phyloP scores from a whole-genome alignment of 1,140 invertebrate species.

The Zaprionus tsacasi region DNA sequence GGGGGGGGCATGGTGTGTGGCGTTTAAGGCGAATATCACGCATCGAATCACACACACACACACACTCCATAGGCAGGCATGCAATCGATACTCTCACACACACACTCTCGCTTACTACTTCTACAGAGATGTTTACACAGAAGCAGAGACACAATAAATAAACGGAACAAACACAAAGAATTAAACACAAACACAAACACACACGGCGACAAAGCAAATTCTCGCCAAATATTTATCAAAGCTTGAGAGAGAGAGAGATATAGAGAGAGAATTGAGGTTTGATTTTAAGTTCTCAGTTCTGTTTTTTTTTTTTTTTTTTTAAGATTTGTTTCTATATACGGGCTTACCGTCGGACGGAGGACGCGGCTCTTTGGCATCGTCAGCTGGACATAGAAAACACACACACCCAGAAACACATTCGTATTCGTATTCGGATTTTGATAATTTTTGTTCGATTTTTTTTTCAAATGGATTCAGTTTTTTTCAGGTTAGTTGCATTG shows the following conservation, averaged over 20 bases:
- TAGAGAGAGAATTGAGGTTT: conserved; percentile 13
- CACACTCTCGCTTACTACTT: conserved; percentile 9
- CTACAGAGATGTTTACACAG: neutral
- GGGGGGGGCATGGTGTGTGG: conserved; percentile 1
- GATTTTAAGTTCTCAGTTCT: conserved; percentile 14
- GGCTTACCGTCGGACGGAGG: conserved; percentile 69
- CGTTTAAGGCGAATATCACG: neutral
- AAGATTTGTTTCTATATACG: conserved; percentile 12
- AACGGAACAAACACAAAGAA: conserved; percentile 16
- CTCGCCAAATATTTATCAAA: conserved; percentile 27
- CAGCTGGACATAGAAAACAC: conserved; percentile 44
- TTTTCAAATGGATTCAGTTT: conserved; percentile 5
- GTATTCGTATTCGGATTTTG: neutral
- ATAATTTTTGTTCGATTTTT: neutral
- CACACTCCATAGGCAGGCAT: conserved; percentile 21
- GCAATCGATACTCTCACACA: conserved; percentile 26
- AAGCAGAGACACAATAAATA: conserved; percentile 2
- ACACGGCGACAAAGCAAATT: conserved; percentile 16
- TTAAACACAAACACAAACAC: conserved; percentile 20
- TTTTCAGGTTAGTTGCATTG: conserved; percentile 12
- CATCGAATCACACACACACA: neutral
- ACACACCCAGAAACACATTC: conserved; percentile 15
- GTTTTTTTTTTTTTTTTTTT: conserved; percentile 4
- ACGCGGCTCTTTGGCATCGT: conserved; percentile 73
- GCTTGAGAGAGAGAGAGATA: conserved; percentile 9